Evolutionary conservation across 1,140 invertebrate species (phyloP).

Genomic region (Octopus sinensis): DNA sequence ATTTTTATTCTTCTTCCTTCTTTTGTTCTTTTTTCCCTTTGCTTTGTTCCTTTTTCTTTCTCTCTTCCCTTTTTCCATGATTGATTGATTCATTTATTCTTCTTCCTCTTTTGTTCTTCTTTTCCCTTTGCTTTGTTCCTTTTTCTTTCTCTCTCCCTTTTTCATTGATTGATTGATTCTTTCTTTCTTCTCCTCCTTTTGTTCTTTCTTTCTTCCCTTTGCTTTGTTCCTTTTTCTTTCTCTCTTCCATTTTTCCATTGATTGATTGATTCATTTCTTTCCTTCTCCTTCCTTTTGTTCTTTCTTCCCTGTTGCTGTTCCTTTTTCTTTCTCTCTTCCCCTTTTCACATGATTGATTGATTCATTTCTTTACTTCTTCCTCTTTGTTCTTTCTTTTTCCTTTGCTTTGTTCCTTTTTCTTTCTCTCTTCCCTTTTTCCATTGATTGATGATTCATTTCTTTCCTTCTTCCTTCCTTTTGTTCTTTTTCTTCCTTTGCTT

Average conservation of each 20-base stretch:
- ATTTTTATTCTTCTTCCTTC: neutral
- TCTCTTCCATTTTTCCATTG: no score
- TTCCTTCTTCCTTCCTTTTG: neutral
- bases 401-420: neutral
- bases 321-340: neutral
- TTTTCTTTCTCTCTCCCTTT: neutral
- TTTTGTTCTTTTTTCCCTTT: neutral
- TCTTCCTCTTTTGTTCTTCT: neutral
- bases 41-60: neutral
- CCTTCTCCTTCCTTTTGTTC: neutral
- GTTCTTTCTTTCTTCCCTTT: neutral
- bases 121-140: neutral
- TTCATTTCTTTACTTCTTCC: neutral
- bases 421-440: neutral
- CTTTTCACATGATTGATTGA: neutral
- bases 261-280: neutral
- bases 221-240: neutral
- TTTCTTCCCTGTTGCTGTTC: neutral
- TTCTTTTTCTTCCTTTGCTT: neutral
- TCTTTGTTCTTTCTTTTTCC: neutral
- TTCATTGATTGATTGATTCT: neutral
- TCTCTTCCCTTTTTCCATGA: neutral
- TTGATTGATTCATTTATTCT: neutral
- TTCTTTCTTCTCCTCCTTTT: neutral
- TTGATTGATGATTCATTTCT: neutral